phyloP scores from a whole-genome alignment of 2,888 invertebrate genomes.

The Microplitis deprimator region DNA sequence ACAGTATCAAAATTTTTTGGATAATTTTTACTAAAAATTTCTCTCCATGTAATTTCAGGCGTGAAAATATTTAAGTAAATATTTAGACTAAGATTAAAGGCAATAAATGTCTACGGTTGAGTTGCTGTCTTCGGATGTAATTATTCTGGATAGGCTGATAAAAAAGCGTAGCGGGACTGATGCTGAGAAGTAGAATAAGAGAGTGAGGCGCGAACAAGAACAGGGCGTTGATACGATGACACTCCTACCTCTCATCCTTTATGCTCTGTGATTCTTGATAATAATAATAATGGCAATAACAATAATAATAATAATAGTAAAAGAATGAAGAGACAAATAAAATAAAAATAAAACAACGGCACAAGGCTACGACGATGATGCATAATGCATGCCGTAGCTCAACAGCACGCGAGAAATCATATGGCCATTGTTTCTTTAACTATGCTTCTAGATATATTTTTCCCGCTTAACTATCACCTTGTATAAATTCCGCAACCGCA shows the following conservation, averaged over 20 bases:
- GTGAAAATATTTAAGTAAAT: too few species aligned
- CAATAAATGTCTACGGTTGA: too few species aligned
- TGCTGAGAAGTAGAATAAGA: constrained; percentile 17
- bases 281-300: constrained; percentile 52
- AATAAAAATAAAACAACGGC: constrained; percentile 39
- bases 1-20: too few species aligned
- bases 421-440: constrained; percentile 28
- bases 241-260: constrained; percentile 56
- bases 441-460: constrained; percentile 15
- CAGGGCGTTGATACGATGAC: constrained; percentile 66
- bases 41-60: too few species aligned
- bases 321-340: constrained; percentile 53
- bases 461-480: neutral
- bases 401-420: constrained; percentile 38
- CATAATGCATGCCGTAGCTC: constrained; percentile 59
- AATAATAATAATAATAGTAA: constrained; percentile 52
- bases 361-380: constrained; percentile 55
- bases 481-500: constrained; percentile 1
- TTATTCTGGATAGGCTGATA: constrained; percentile 31
- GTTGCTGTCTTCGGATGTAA: neutral
- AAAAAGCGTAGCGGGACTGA: constrained; percentile 39
- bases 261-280: neutral
- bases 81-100: too few species aligned
- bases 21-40: too few species aligned
- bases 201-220: constrained; percentile 59